These are phyloP conservation scores for Sycophila sp. DNA, from an alignment of 1,140 invertebrate genomes.

Conservation along the genomic window DNA sequence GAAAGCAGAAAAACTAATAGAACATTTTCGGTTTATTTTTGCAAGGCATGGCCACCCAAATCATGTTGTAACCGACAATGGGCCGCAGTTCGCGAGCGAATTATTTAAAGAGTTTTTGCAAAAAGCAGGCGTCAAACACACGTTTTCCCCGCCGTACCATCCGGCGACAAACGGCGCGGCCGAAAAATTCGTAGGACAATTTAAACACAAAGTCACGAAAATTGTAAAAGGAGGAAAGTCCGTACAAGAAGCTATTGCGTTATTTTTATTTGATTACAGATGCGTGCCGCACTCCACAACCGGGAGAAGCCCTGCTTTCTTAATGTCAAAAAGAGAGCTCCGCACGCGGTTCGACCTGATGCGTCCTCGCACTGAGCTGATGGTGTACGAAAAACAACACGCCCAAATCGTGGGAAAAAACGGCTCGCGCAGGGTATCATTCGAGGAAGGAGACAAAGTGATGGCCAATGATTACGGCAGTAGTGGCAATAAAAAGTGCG, in stretches of 20 bases:
- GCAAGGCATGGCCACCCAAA: conserved; percentile 39
- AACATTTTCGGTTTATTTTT: conserved; percentile 19
- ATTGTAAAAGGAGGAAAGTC: conserved; percentile 38
- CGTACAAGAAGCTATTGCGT: conserved; percentile 25
- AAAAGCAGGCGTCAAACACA: conserved; percentile 44
- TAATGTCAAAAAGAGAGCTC: conserved; percentile 15
- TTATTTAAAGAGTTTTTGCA: conserved; percentile 44
- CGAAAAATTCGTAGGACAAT: conserved; percentile 32
- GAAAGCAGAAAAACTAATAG: conserved; percentile 29
- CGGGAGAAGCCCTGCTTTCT: conserved; percentile 21
- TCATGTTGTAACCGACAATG: conserved; percentile 25
- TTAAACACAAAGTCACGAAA: conserved; percentile 47
- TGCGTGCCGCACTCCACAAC: conserved; percentile 18
- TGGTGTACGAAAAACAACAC: neutral
- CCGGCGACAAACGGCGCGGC: too few relatives aligned
- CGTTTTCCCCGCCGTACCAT: conserved; percentile 41
- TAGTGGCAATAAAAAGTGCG: neutral
- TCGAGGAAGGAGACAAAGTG: neutral
- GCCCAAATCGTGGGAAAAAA: neutral
- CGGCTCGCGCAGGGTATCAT: neutral
- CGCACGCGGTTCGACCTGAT: conserved; percentile 30
- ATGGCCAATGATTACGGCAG: too few relatives aligned
- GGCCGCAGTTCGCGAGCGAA: conserved; percentile 39
- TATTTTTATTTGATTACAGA: conserved; percentile 43
- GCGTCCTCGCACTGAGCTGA: neutral